Evolutionary conservation across 2,797 vertebrate species (phyloP).

Genomic region (Lagocephalus sceleratus): DNA sequence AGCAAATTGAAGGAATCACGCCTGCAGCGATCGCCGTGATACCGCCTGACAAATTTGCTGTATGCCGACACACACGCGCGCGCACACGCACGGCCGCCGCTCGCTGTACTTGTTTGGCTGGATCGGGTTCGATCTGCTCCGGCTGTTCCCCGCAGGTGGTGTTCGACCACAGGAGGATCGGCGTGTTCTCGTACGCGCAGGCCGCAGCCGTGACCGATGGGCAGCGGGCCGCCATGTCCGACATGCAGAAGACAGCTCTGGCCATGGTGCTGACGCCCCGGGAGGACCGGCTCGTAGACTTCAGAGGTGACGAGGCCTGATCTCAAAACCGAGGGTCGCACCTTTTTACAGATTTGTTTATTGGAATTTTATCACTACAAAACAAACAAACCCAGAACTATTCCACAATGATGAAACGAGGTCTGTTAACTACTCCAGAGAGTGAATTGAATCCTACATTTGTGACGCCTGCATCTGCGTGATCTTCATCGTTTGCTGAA

Average conservation of each 20-base stretch:
- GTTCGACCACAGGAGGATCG: constrained; percentile 71
- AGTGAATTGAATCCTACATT: no score
- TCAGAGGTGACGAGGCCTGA: constrained; percentile 69
- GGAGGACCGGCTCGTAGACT: constrained; percentile 68
- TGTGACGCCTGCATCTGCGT: not conserved
- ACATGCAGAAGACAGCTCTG: constrained; percentile 72
- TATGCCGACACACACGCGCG: constrained; percentile 47
- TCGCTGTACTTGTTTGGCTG: not conserved
- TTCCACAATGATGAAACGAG: no score
- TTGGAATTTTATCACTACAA: no score
- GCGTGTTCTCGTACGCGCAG: constrained; percentile 80
- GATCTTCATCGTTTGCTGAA: not conserved
- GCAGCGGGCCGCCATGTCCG: constrained; percentile 61
- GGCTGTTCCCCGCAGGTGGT: constrained; percentile 63
- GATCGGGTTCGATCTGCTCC: not conserved
- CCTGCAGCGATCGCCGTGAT: constrained; percentile 71
- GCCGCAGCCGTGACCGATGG: constrained; percentile 67
- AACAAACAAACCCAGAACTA: no score
- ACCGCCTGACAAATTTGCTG: constrained; percentile 69
- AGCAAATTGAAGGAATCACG: constrained; percentile 77
- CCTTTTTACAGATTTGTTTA: no score
- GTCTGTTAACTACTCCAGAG: no score
- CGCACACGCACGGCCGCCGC: not conserved
- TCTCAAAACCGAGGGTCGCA: not conserved
- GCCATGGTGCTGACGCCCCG: constrained; percentile 74